Percentiles rank a stretch among this genome's conserved stretches.
These are phyloP conservation scores for Druon quercuslanigerum DNA, from an alignment of 1,140 invertebrate genomes.

Conservation along the genomic window DNA sequence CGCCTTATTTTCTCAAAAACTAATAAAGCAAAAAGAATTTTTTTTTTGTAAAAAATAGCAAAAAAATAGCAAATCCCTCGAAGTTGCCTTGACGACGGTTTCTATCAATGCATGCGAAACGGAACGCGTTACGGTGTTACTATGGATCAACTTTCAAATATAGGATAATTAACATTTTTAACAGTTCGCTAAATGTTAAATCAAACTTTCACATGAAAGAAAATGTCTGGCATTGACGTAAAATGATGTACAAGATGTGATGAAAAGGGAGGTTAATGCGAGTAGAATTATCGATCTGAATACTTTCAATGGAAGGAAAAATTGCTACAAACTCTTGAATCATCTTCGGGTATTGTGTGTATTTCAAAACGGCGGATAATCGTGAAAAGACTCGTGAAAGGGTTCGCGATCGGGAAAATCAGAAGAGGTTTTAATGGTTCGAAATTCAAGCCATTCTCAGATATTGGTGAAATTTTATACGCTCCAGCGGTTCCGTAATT, in stretches of 20 bases:
- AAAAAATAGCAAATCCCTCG: too few relatives aligned
- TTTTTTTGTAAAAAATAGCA: too few relatives aligned
- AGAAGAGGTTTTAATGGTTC: conserved; percentile 57
- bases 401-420: conserved; percentile 44
- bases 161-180: too few relatives aligned
- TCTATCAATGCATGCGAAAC: too few relatives aligned
- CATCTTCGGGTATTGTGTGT: conserved; percentile 42
- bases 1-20: too few relatives aligned
- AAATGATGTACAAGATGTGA: not conserved
- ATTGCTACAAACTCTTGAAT: conserved; percentile 43
- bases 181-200: too few relatives aligned
- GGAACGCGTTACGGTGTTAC: too few relatives aligned
- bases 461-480: conserved; percentile 59
- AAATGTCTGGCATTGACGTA: not conserved
- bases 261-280: conserved; percentile 3
- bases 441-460: conserved; percentile 55
- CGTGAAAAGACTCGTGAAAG: conserved; percentile 46
- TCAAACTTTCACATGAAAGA: not conserved
- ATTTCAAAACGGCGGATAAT: conserved; percentile 60
- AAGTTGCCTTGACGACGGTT: too few relatives aligned
- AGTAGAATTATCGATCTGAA: conserved; percentile 3
- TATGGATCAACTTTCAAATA: too few relatives aligned
- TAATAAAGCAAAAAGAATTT: too few relatives aligned
- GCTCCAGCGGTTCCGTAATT: conserved; percentile 59
- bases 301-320: conserved; percentile 46